A percentile compares a stretch with the other conserved stretches of the same genome.
Evolutionary conservation across 2,888 invertebrate genomes (phyloP).

Genomic region (Andrena fulva): DNA sequence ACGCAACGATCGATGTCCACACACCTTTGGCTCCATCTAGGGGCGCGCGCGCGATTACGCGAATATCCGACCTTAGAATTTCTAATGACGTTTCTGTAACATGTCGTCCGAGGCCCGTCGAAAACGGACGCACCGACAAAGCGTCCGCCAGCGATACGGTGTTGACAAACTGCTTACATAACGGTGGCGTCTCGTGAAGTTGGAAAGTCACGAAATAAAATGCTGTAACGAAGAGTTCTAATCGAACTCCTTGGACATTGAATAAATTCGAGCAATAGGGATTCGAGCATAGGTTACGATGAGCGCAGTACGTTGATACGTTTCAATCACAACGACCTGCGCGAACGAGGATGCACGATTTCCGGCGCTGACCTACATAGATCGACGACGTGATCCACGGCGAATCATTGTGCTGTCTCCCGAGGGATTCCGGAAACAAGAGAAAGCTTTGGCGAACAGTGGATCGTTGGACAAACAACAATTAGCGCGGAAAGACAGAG

Average conservation of each 20-base stretch:
- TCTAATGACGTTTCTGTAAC: constrained; percentile 62
- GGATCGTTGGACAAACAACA: constrained; percentile 62
- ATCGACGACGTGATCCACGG: constrained; percentile 51
- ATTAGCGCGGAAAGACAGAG: constrained; percentile 70
- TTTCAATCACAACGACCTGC: constrained; percentile 12
- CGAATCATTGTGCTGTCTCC: constrained; percentile 54
- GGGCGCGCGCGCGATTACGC: constrained; percentile 53
- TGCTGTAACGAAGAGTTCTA: neutral
- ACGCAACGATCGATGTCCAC: constrained; percentile 61
- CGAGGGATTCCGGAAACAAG: constrained; percentile 70
- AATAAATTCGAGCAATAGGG: too few species aligned
- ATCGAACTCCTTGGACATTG: too few species aligned
- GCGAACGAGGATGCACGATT: constrained; percentile 26
- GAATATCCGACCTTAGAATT: constrained; percentile 64
- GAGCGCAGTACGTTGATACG: neutral
- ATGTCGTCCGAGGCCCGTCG: neutral
- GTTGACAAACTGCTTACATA: constrained; percentile 1
- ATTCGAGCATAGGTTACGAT: too few species aligned
- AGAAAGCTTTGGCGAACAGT: constrained; percentile 71
- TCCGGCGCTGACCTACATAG: constrained; percentile 43
- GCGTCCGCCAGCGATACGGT: too few species aligned
- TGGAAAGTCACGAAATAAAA: neutral
- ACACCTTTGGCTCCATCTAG: constrained; percentile 50
- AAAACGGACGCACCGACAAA: constrained; percentile 11
- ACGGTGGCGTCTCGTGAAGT: neutral